Percentiles rank a stretch among this genome's conserved stretches.
phyloP scores from a whole-genome alignment of 2,797 vertebrate species.

The Helarctos malayanus region DNA sequence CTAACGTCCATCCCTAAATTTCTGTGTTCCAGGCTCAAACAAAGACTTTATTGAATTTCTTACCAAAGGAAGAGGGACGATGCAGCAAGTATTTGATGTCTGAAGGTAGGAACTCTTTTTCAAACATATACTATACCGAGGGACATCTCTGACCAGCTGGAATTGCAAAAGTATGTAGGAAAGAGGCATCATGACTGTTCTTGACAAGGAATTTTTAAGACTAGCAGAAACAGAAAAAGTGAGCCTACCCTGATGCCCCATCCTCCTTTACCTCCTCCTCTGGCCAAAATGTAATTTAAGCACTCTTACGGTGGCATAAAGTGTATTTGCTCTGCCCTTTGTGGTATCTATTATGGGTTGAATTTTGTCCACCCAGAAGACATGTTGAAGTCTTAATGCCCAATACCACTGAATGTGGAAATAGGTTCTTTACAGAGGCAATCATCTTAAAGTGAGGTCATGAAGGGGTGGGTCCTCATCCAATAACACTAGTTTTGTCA shows the following conservation, averaged over 20 bases:
- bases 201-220: not conserved
- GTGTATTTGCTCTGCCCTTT: not conserved
- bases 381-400: not conserved
- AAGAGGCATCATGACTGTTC: not conserved
- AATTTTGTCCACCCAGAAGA: not conserved
- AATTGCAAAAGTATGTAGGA: rapidly evolving
- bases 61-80: not conserved
- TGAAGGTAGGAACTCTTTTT: not conserved
- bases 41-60: not conserved
- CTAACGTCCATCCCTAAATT: not conserved
- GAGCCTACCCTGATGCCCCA: rapidly evolving
- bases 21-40: not conserved
- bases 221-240: not conserved
- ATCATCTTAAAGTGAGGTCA: not conserved
- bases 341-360: not conserved
- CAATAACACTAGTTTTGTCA: not conserved
- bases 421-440: not conserved
- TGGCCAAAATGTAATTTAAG: not conserved
- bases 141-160: rapidly evolving
- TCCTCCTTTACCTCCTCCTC: not conserved
- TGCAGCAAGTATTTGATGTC: rapidly evolving
- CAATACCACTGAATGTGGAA: not conserved
- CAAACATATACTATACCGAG: not conserved
- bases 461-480: not conserved
- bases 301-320: not conserved